Conservation (phyloP, 2,797 vertebrate species). For the Myoxocephalus aenaeus region DNA sequence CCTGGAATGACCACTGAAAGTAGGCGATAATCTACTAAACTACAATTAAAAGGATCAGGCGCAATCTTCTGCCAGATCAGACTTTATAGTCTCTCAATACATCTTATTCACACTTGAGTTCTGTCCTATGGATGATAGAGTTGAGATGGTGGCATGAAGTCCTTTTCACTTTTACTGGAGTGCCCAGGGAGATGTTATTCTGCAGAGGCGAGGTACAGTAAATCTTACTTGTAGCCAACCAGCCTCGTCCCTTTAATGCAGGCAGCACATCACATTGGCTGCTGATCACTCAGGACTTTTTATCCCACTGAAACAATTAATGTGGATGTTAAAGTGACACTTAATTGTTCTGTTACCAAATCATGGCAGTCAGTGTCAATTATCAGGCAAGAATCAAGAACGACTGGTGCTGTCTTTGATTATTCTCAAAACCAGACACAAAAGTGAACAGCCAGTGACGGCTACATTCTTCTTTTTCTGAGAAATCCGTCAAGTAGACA, state of each 20-base stretch:
- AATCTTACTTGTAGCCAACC: constrained; percentile 44
- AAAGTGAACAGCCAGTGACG: not conserved
- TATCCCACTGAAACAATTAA: constrained; percentile 38
- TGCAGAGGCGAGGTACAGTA: constrained; percentile 30
- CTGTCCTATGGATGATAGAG: constrained; percentile 33
- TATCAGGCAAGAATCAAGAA: constrained; percentile 18
- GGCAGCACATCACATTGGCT: constrained; percentile 30
- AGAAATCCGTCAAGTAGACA: not conserved
- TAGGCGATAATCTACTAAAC: constrained; percentile 30
- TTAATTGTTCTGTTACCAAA: constrained; percentile 40
- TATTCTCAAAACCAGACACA: constrained; percentile 16
- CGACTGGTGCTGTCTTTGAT: constrained; percentile 28
- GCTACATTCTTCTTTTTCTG: not conserved
- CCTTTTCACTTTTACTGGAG: constrained; percentile 46
- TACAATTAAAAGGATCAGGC: constrained; percentile 45
- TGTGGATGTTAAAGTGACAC: constrained; percentile 45
- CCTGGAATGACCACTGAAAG: constrained; percentile 57
- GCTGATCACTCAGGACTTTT: constrained; percentile 23
- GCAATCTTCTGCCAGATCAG: constrained; percentile 40
- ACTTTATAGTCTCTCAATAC: constrained; percentile 23
- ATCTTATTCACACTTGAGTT: constrained; percentile 34
- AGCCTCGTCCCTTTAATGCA: constrained; percentile 31
- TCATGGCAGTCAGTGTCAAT: constrained; percentile 37
- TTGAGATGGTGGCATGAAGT: constrained; percentile 35
- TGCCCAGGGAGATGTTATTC: constrained; percentile 41